A percentile compares a stretch with the other conserved stretches of the same genome.
Conservation (phyloP, 2,113 vertebrate species). For the Pluvialis apricaria region DNA sequence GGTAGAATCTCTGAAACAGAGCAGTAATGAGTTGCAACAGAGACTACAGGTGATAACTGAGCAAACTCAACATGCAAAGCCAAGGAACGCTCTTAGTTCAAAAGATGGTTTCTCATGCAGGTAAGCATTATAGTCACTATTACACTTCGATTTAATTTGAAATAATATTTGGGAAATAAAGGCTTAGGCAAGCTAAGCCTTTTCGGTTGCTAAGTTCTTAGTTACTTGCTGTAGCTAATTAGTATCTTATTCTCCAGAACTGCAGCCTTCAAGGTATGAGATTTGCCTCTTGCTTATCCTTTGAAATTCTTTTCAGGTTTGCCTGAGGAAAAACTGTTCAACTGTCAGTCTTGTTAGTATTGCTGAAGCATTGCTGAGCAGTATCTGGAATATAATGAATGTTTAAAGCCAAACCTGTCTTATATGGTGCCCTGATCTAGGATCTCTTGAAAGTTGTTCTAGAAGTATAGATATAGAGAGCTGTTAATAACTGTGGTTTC, state of each 20-base stretch:
- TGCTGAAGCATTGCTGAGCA: not conserved
- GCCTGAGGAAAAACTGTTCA: not conserved
- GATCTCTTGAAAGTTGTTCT: not conserved
- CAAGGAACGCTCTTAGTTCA: slow-evolving; percentile 74
- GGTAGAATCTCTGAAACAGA: slow-evolving; percentile 68
- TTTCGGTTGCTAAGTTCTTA: not conserved
- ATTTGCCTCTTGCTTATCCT: not conserved
- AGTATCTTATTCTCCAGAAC: not conserved
- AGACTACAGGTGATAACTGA: slow-evolving; percentile 73
- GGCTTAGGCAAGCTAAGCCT: not conserved
- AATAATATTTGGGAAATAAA: not conserved
- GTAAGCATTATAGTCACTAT: slow-evolving; percentile 40
- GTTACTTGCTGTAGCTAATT: not conserved
- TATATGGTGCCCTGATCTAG: not conserved
- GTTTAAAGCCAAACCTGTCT: not conserved
- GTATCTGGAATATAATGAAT: not conserved
- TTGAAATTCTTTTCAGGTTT: not conserved
- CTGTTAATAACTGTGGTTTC: not conserved
- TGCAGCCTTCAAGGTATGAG: not conserved
- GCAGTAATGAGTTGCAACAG: slow-evolving; percentile 39
- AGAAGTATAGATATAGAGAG: not conserved
- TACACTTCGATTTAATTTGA: not conserved
- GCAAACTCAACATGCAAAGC: slow-evolving; percentile 55
- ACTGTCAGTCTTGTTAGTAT: not conserved
- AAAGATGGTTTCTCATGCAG: slow-evolving; percentile 81